A percentile compares a stretch with the other conserved stretches of the same genome.
Conservation (phyloP, 1,140 invertebrate species). For the Orius insidiosus region DNA sequence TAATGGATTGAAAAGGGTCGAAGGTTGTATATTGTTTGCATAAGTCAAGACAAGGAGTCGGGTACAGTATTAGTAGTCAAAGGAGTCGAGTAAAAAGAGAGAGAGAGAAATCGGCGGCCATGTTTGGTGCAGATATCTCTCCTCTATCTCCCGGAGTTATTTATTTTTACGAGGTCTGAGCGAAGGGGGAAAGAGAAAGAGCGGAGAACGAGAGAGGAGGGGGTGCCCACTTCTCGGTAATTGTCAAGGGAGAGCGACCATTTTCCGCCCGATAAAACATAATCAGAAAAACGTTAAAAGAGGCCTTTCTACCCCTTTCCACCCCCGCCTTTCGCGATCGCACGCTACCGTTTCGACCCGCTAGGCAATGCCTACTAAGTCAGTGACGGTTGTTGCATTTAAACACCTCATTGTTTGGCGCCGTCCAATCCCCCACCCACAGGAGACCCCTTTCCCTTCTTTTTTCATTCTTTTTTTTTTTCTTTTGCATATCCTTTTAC, state of each 20-base stretch:
- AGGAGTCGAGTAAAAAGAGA: too few relatives aligned
- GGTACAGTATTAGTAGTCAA: too few relatives aligned
- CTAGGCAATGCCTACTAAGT: slow-evolving; percentile 15
- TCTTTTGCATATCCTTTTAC: too few relatives aligned
- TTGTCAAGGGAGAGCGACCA: slow-evolving; percentile 10
- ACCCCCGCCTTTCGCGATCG: too few relatives aligned
- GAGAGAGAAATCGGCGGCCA: too few relatives aligned
- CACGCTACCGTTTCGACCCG: neutral
- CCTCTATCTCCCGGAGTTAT: slow-evolving; percentile 5
- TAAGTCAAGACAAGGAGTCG: too few relatives aligned
- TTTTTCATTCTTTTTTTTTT: too few relatives aligned
- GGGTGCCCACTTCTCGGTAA: slow-evolving; percentile 1
- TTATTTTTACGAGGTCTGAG: slow-evolving; percentile 7
- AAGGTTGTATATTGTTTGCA: too few relatives aligned
- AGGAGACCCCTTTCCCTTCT: too few relatives aligned
- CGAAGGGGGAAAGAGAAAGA: neutral
- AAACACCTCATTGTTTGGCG: slow-evolving; percentile 18
- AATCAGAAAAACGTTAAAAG: slow-evolving; percentile 13
- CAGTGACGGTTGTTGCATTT: slow-evolving; percentile 18
- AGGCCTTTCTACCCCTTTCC: neutral
- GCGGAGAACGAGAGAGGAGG: neutral
- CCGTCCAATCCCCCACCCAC: neutral
- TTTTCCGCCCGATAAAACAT: slow-evolving; percentile 20
- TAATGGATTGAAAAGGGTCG: too few relatives aligned
- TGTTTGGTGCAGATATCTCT: too few relatives aligned